Conservation (phyloP, 2,113 vertebrate genomes). For the Pseudopodoces humilis region DNA sequence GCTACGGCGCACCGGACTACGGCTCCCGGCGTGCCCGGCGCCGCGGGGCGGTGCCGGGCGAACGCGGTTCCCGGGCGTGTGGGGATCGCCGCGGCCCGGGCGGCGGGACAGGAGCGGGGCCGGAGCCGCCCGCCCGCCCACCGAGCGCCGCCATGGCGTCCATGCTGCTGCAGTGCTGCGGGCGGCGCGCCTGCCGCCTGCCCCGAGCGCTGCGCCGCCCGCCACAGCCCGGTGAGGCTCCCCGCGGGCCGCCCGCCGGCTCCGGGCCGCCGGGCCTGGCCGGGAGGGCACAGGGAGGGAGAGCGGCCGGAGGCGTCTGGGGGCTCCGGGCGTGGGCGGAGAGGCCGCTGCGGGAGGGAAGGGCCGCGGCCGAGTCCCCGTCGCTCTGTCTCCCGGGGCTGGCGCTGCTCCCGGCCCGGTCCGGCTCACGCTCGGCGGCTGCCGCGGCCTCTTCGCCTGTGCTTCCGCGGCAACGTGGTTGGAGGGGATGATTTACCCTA, state of each 20-base stretch:
- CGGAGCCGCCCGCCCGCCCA: not conserved
- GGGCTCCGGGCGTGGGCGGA: not conserved
- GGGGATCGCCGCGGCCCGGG: not conserved
- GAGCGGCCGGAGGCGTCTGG: not conserved
- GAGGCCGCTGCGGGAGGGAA: not conserved
- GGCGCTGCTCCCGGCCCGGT: not conserved
- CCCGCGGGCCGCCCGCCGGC: not conserved
- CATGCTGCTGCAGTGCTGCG: not conserved
- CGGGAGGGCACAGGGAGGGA: not conserved
- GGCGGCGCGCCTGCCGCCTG: not conserved
- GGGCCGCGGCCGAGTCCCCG: not conserved
- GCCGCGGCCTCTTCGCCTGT: not conserved
- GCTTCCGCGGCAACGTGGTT: not conserved
- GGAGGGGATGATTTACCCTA: not conserved
- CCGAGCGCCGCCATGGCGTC: not conserved
- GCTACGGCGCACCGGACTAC: not conserved
- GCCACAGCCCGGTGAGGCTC: not conserved
- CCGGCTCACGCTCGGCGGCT: not conserved
- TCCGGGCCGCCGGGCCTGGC: not conserved
- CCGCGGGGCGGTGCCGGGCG: not conserved
- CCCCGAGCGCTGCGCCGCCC: not conserved
- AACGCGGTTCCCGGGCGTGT: not conserved
- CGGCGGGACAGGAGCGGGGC: not conserved
- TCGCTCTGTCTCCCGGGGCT: not conserved
- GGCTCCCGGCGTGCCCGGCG: not conserved